Evolutionary conservation across 2,113 vertebrate genomes (phyloP).

Genomic region (Hystrix cristata): DNA sequence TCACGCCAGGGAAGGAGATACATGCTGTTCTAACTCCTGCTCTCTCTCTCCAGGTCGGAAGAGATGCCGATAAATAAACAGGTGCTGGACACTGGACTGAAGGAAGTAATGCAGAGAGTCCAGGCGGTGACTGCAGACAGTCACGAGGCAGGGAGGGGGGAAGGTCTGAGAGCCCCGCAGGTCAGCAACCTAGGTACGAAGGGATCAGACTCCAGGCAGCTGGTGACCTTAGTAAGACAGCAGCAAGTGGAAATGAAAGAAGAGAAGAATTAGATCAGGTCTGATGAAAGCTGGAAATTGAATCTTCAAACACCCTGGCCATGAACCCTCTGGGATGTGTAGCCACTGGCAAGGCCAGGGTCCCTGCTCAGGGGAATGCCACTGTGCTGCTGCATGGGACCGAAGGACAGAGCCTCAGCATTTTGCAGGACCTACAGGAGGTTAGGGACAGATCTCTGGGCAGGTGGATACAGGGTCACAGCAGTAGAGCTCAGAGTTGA

Average conservation of each 20-base stretch:
- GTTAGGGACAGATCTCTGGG: not conserved
- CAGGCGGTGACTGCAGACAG: not conserved
- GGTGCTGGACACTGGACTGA: not conserved
- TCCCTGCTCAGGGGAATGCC: accelerated
- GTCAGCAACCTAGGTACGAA: not conserved
- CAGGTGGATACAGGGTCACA: not conserved
- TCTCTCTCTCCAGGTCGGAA: not conserved
- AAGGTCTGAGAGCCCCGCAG: not conserved
- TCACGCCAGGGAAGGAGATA: accelerated
- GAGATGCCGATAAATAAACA: not conserved
- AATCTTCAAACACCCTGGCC: not conserved
- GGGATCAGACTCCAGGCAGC: not conserved
- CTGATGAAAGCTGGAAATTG: not conserved
- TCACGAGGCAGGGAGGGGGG: not conserved
- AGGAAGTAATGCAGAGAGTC: not conserved
- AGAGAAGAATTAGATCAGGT: not conserved
- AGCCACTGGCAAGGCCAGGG: not conserved
- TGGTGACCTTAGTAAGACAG: not conserved
- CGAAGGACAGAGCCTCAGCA: not conserved
- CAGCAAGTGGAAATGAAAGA: not conserved
- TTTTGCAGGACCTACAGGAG: not conserved
- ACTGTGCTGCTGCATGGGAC: not conserved
- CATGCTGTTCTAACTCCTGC: not conserved
- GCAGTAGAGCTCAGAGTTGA: not conserved
- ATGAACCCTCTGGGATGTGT: not conserved